Evolutionary conservation across 1,140 invertebrate species (phyloP).

Genomic region (Drosophila obscura): DNA sequence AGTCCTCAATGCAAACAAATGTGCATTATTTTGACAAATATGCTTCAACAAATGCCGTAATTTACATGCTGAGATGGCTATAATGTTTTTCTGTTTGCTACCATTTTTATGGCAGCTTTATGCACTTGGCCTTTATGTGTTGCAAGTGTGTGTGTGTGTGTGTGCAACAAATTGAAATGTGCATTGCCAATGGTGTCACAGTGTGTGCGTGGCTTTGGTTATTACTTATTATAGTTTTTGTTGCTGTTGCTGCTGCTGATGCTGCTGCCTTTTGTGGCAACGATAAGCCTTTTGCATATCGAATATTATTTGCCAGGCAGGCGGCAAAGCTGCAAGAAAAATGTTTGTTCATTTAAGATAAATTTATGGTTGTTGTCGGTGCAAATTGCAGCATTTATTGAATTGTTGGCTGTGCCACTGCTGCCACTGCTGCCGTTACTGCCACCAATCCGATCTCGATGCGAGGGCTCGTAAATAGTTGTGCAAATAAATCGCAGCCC

Average conservation of each 20-base stretch:
- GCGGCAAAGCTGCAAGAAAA: constrained; percentile 73
- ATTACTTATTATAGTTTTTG: constrained; percentile 45
- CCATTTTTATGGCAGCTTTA: constrained; percentile 25
- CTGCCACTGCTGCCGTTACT: constrained; percentile 13
- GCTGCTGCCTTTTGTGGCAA: constrained; percentile 64
- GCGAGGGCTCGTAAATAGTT: constrained; percentile 70
- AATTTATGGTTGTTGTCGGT: constrained; percentile 79
- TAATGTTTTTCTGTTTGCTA: background rate
- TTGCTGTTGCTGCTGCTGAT: constrained; percentile 19
- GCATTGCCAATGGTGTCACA: constrained; percentile 55
- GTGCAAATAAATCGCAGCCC: constrained; percentile 71
- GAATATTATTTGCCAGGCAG: constrained; percentile 64
- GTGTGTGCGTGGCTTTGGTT: constrained; percentile 37
- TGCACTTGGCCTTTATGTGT: constrained; percentile 13
- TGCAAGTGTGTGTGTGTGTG: background rate
- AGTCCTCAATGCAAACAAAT: constrained; percentile 17
- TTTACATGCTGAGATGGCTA: constrained; percentile 22
- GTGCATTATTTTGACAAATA: constrained; percentile 35
- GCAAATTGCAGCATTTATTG: constrained; percentile 81
- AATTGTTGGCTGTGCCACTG: constrained; percentile 51
- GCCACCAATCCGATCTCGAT: constrained; percentile 5
- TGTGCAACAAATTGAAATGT: constrained; percentile 66
- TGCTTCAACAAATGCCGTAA: constrained; percentile 35
- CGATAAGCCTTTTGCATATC: constrained; percentile 75
- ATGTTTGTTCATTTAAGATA: constrained; percentile 82